Evolutionary conservation across 2,888 invertebrate species (phyloP).

Genomic region (Automeris io): DNA sequence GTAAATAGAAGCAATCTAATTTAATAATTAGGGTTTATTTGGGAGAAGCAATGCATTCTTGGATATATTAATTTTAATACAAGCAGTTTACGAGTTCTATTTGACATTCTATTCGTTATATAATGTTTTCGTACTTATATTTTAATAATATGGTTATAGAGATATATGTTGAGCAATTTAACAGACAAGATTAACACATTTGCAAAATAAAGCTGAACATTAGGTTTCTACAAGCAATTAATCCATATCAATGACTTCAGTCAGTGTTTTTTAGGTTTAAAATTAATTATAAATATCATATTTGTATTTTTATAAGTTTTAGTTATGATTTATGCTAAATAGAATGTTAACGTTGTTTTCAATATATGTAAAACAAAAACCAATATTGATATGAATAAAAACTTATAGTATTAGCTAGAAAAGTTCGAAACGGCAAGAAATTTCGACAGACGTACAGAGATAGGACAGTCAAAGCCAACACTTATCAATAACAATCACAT

Average conservation of each 20-base stretch:
- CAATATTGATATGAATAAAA: constrained; percentile 36
- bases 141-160: constrained; percentile 14
- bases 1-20: constrained; percentile 33
- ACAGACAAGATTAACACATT: constrained; percentile 48
- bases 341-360: neutral
- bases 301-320: neutral
- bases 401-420: constrained; percentile 33
- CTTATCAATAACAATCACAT: constrained; percentile 51
- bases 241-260: constrained; percentile 24
- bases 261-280: neutral
- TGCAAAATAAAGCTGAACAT: constrained; percentile 45
- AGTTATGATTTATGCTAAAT: neutral
- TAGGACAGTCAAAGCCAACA: constrained; percentile 67
- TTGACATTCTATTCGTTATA: constrained; percentile 10
- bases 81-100: constrained; percentile 33
- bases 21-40: constrained; percentile 26
- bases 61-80: constrained; percentile 31
- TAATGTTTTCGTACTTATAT: constrained; percentile 19
- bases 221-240: constrained; percentile 23
- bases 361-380: too few species aligned
- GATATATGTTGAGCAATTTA: constrained; percentile 35
- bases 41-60: constrained; percentile 55
- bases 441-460: constrained; percentile 42
- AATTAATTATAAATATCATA: too few species aligned
- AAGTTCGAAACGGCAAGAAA: constrained; percentile 37